Conservation (phyloP, 2,888 invertebrate genomes). For the Endotricha flammealis region DNA sequence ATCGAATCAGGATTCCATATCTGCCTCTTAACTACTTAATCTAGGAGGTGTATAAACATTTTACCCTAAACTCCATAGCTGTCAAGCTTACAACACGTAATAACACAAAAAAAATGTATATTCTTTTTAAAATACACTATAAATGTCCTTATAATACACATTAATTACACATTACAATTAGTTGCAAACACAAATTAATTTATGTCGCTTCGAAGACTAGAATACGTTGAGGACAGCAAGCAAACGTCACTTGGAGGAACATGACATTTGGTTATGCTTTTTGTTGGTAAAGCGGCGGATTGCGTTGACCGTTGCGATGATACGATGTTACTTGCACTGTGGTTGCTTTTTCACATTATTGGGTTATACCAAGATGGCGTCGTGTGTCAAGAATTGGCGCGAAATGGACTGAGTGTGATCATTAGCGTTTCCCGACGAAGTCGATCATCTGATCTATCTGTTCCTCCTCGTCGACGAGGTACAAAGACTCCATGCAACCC, state of each 20-base stretch:
- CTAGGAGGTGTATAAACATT: constrained; percentile 58
- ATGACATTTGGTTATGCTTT: constrained; percentile 55
- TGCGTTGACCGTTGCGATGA: constrained; percentile 40
- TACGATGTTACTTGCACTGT: constrained; percentile 30
- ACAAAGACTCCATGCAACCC: constrained; percentile 88
- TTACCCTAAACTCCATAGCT: constrained; percentile 58
- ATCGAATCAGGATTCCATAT: constrained; percentile 38
- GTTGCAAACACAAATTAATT: constrained; percentile 64
- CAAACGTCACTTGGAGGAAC: constrained; percentile 67
- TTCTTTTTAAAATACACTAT: constrained; percentile 48
- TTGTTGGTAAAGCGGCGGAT: constrained; percentile 52
- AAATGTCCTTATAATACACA: constrained; percentile 57
- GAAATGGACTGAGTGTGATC: constrained; percentile 37
- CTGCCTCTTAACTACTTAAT: constrained; percentile 40
- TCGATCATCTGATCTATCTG: constrained; percentile 88
- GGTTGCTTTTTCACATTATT: constrained; percentile 37
- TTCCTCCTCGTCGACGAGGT: constrained; percentile 86
- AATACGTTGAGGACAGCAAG: constrained; percentile 77
- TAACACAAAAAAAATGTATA: constrained; percentile 48
- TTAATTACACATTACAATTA: constrained; percentile 64
- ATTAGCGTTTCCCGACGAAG: constrained; percentile 83
- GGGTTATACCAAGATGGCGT: constrained; percentile 46
- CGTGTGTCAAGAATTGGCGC: constrained; percentile 44
- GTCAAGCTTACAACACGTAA: constrained; percentile 65
- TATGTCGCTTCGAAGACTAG: constrained; percentile 73